Evolutionary conservation across 2,888 invertebrate species (phyloP), one percentile per base, ranked within the genome.

Genomic region (Bellardia pandia): DNA sequence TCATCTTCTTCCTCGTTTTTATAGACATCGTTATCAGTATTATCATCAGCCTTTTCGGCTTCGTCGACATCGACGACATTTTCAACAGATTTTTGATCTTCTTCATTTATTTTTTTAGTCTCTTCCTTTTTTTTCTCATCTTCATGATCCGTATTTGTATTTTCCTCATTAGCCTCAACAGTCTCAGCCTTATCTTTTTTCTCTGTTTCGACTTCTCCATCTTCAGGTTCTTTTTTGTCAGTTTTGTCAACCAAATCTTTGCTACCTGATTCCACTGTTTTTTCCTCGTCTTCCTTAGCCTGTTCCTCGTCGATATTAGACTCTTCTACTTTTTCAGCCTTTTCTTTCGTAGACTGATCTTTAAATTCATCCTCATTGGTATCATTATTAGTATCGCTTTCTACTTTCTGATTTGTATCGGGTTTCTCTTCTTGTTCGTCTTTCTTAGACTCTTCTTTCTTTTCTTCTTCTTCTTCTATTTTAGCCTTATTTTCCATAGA

Each of bases 211-310:
- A 45, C 56, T 40, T 60, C 30, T 64, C 13, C 40, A 13, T 23
- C 37, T 7, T 45, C 45, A n/a, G 23, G 23, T 23, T 23, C 23
- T 23, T 23, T 23, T 23, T 23, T 23, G 23, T 23, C 23, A 23
- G 23, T 23, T 23, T 48, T 69, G 51, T 13, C 53, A 9, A 11
- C 37, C 16, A 37, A 37, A 37, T 56, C 60, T 4, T 62, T 48
- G 4, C n/a, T 48, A 3, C 30, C 42, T 30, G 76, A 14, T 8
- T 77, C 77, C 76, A 68, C 62, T 62, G 82, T 84, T 58, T 45
- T 9, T 64, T 88, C 86, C 23, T 89, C 88, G 16, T 30, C 56
- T 30, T 40, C 83, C 4, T 80, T 77, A 13, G 13, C 48, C 13
- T 71, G 58, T 40, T 77, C 86, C 23, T 23, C 23, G 23, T 23